Evolutionary conservation across 2,113 vertebrate species (phyloP).

Genomic region (Fulmarus glacialis): DNA sequence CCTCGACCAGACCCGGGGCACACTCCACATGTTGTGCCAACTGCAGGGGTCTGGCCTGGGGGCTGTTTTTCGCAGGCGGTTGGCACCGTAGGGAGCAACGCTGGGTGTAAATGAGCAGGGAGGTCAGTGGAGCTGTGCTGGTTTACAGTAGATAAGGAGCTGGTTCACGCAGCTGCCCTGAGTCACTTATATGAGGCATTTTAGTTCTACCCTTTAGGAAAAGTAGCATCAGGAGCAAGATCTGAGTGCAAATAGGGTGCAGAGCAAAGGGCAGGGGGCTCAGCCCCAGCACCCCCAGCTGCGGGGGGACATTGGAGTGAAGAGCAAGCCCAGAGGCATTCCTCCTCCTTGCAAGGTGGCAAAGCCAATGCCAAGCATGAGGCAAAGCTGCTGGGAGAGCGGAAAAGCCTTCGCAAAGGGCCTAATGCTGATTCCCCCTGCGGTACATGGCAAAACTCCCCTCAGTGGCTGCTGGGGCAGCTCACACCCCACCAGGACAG

Average conservation of each 20-base stretch:
- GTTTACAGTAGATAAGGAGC: background rate
- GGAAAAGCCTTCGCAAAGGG: background rate
- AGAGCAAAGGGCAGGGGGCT: background rate
- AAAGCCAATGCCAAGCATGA: background rate
- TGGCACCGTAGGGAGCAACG: fast-evolving
- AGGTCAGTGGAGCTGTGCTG: background rate
- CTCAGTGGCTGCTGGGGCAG: fast-evolving
- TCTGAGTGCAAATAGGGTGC: background rate
- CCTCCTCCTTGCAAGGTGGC: background rate
- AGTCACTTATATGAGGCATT: background rate
- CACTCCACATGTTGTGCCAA: fast-evolving
- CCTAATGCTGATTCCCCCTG: fast-evolving
- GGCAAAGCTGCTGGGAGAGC: background rate
- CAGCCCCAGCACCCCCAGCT: background rate
- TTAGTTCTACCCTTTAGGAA: background rate
- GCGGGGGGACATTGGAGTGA: fast-evolving
- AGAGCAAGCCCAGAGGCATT: background rate
- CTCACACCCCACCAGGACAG: fast-evolving
- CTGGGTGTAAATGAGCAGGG: background rate
- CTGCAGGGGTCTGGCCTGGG: background rate
- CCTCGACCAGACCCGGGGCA: background rate
- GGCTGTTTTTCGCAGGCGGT: background rate
- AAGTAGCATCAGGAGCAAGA: background rate
- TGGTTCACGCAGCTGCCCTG: background rate
- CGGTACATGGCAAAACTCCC: background rate